Percentiles rank a stretch among this genome's conserved stretches.
These are phyloP conservation scores for Hemibagrus guttatus DNA, from an alignment of 2,797 vertebrate genomes.

Conservation along the genomic window DNA sequence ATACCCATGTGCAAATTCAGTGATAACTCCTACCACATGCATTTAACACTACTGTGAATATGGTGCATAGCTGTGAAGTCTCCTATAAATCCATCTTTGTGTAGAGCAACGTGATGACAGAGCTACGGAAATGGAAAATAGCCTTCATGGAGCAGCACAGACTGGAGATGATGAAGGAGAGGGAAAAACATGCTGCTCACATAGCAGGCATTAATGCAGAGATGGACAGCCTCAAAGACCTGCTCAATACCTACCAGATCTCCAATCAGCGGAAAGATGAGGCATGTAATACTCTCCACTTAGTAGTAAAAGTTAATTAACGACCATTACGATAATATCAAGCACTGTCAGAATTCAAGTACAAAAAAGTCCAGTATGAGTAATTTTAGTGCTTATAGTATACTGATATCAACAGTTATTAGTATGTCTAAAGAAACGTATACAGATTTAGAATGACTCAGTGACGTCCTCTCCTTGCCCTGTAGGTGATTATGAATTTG, in stretches of 20 bases:
- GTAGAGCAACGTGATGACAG: conserved; percentile 81
- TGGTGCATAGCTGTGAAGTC: not conserved
- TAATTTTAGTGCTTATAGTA: not conserved
- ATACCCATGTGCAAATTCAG: too few relatives aligned
- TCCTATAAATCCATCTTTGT: not conserved
- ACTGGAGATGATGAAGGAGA: conserved; percentile 84
- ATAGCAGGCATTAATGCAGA: conserved; percentile 77
- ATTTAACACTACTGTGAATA: not conserved
- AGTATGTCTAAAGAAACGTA: not conserved
- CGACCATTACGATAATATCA: not conserved
- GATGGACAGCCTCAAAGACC: conserved; percentile 79
- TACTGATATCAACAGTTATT: not conserved
- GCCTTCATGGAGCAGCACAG: conserved; percentile 85
- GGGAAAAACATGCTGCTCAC: conserved; percentile 75
- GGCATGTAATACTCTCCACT: conserved; percentile 68
- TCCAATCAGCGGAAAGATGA: conserved; percentile 91
- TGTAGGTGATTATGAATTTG: conserved; percentile 87
- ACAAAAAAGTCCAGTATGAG: not conserved
- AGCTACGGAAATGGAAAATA: conserved; percentile 90
- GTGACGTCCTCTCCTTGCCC: conserved; percentile 26
- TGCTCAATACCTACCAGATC: conserved; percentile 84
- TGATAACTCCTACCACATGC: not conserved
- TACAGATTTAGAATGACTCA: conserved; percentile 1
- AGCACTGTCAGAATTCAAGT: not conserved
- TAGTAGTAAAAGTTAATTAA: not conserved